phyloP scores from a whole-genome alignment of 1,140 invertebrate genomes.

The Drosophila paulistorum region DNA sequence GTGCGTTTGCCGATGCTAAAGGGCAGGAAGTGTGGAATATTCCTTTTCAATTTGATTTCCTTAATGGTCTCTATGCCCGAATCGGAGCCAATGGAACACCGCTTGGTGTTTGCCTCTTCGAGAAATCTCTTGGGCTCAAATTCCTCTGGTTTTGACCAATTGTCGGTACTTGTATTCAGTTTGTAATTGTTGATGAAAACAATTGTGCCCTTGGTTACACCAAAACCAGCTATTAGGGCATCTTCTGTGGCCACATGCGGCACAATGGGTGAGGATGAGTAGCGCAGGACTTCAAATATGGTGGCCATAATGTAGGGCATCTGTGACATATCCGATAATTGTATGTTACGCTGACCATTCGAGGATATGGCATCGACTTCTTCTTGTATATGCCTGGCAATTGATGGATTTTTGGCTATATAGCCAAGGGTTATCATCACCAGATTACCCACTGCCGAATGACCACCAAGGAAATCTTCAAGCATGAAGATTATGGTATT shows the following conservation, averaged over 20 bases:
- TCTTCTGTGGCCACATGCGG: slow-evolving; percentile 93
- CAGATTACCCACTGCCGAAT: slow-evolving; percentile 93
- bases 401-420: slow-evolving; percentile 86
- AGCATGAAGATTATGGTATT: slow-evolving; percentile 90
- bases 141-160: slow-evolving; percentile 89
- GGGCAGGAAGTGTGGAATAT: slow-evolving; percentile 90
- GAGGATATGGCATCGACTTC: slow-evolving; percentile 88
- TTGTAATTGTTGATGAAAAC: slow-evolving; percentile 95
- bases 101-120: slow-evolving; percentile 32
- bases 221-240: slow-evolving; percentile 89
- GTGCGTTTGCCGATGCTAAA: slow-evolving; percentile 94
- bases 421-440: slow-evolving; percentile 89
- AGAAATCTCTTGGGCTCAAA: slow-evolving; percentile 90
- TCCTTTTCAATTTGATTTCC: slow-evolving; percentile 81
- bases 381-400: slow-evolving; percentile 86
- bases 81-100: slow-evolving; percentile 24
- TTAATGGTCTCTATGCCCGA: slow-evolving; percentile 38
- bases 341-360: slow-evolving; percentile 84
- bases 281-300: slow-evolving; percentile 90
- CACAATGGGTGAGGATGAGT: slow-evolving; percentile 94
- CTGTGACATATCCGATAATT: slow-evolving; percentile 86
- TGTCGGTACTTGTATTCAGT: slow-evolving; percentile 89
- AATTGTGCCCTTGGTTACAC: slow-evolving; percentile 90
- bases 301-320: slow-evolving; percentile 94
- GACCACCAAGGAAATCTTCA: slow-evolving; percentile 94